These are phyloP conservation scores for Cyclura pinguis DNA, from an alignment of 2,797 vertebrate genomes.

Conservation along the genomic window DNA sequence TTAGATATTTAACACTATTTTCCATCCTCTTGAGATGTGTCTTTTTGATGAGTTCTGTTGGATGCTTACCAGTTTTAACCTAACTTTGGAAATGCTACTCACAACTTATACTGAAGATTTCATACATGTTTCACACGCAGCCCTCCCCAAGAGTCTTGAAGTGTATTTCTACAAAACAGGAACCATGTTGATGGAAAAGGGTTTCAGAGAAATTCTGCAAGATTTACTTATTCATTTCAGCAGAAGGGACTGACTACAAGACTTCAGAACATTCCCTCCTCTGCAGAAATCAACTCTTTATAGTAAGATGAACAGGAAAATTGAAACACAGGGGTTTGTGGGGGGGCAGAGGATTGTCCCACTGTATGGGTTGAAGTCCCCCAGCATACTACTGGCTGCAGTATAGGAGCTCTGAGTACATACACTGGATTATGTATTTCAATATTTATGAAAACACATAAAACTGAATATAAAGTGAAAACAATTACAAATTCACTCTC, in stretches of 20 bases:
- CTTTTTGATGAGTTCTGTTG: no score
- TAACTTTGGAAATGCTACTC: not conserved
- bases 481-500: conserved; percentile 58
- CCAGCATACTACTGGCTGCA: not conserved
- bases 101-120: not conserved
- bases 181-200: not conserved
- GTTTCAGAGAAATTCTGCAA: not conserved
- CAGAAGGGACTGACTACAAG: not conserved
- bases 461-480: conserved; percentile 43
- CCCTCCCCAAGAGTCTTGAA: not conserved
- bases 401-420: not conserved
- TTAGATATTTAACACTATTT: no score
- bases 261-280: not conserved
- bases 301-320: not conserved
- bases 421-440: not conserved
- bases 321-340: not conserved
- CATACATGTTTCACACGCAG: not conserved
- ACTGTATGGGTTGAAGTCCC: not conserved
- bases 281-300: not conserved
- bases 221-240: not conserved
- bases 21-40: no score
- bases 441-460: conserved; percentile 29
- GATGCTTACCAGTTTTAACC: no score
- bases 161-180: not conserved
- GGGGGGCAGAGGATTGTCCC: not conserved